Base-by-base conservation (phyloP, 2,888 invertebrate species). In the Yponomeuta cagnagella region DNA sequence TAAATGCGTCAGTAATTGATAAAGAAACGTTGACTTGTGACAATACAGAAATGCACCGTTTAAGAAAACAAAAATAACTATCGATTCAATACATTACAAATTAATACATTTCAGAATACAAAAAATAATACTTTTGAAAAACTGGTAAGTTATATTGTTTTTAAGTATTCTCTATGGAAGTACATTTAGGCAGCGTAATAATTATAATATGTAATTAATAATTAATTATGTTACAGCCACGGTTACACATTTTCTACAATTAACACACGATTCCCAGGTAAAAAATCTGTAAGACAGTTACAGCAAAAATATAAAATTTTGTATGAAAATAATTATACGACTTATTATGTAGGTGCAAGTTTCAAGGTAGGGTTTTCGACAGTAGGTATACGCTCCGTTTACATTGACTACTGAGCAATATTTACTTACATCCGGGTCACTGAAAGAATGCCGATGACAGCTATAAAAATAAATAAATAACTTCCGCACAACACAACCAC, bases 311-410 rank as follows among this genome's bases (percentile, higher is more conserved):
- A 84, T 84, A 85, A 85, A 85, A 84, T 82, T 12, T 83, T 85
- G 81, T 86, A 86, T 84, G 84, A 87, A 87, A 88, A 87, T 87
- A 88, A 88, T 79, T 86, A 43, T 43, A 84, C 82, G 81, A 85
- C 82, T 85, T 84, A 86, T 81, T 73, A 74, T 71, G 82, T 84
- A 82, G 77, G 84, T 86, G 86, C 85, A 79, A 79, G 76, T 79
- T 43, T 80, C 79, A 81, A 85, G 86, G 30, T 48, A 87, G 86
- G 86, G 85, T 85, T 78, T 73, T 58, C 15, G 52, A 58, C 52
- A 15, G 12, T 58, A 58, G 73, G 37, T 30, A 64, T 10, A 15
- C 5, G 10, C 64, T 64, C 64, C 30, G 10, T 3, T 64, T 72
- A 72, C 74, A 72, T 74, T 70, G n/a, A 64, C 31, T 23, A 30